Conservation (phyloP, 2,888 invertebrate species). For the Trachelus tabidus region DNA sequence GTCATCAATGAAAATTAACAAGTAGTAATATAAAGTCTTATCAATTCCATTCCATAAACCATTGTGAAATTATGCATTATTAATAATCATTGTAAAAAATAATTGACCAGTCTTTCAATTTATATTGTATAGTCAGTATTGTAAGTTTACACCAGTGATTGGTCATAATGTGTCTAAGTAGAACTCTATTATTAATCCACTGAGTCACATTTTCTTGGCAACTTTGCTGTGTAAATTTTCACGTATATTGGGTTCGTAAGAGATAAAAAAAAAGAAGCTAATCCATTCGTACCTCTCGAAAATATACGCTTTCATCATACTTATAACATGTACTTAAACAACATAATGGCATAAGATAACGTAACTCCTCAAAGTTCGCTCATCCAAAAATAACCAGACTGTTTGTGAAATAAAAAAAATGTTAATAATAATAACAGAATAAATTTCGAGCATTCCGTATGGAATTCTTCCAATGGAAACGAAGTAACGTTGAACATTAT, state of each 20-base stretch:
- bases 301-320: too few relatives aligned
- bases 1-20: background rate
- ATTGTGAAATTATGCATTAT: background rate
- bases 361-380: background rate
- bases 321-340: background rate
- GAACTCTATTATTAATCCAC: conserved; percentile 47
- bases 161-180: background rate
- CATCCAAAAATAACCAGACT: background rate
- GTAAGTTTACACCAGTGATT: background rate
- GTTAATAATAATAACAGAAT: too few relatives aligned
- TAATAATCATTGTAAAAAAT: background rate
- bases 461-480: too few relatives aligned
- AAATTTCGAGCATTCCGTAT: too few relatives aligned
- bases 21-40: background rate
- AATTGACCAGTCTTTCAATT: background rate
- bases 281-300: conserved; percentile 1
- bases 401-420: too few relatives aligned
- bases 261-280: conserved; percentile 17
- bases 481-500: too few relatives aligned
- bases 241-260: conserved; percentile 4
- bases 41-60: background rate
- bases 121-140: background rate
- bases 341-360: background rate
- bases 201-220: conserved; percentile 51
- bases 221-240: conserved; percentile 22